Base-by-base conservation (phyloP, 2,113 vertebrate species). In the Leptosomus discolor region DNA sequence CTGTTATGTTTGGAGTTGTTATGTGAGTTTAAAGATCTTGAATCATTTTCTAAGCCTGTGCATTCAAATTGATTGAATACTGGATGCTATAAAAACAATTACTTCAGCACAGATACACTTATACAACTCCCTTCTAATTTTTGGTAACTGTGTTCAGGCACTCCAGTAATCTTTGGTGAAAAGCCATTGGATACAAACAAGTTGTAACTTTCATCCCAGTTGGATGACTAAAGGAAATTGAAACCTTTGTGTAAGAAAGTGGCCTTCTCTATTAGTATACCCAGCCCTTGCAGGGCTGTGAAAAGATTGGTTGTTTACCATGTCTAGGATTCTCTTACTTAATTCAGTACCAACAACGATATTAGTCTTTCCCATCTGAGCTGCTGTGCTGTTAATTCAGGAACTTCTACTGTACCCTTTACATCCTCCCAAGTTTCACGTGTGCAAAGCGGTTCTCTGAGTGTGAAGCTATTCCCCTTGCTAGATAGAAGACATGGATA, bases 1-100 rank as follows among this genome's bases (percentile, higher is more conserved):
- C 79, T 97, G 94, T 94, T 97, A 94, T 89, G 83, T 96, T 96
- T 97, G 95, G 96, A 96, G 85, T 94, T 95, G 82, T 97, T 95
- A 85, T 81, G 76, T 41, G 88, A 91, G 91, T 97, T 93, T 95
- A 78, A 94, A 95, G 85, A 93, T 94, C 89, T 91, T 96, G 95
- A 97, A 95, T 95, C 43, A 94, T 95, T 94, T 94, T 96, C 91
- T 96, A 78, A 97, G 91, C 86, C 80, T 48, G 61, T 68, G 83
- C 86, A 68, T 97, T 97, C 80, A 89, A 89, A 79, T 61, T 96
- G 94, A 94, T 94, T 96, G 94, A 97, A 94, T 85, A 92, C 79
- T 94, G 60, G 90, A 90, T 81, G 60, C 94, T 97, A 8, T 94
- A 56, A 92, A 96, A 96, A 97, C 96, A 95, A 94, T 97, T 97